Percentiles rank a stretch among this genome's conserved stretches.
phyloP scores from a whole-genome alignment of 2,888 invertebrate species.

The Resseliella maxima region DNA sequence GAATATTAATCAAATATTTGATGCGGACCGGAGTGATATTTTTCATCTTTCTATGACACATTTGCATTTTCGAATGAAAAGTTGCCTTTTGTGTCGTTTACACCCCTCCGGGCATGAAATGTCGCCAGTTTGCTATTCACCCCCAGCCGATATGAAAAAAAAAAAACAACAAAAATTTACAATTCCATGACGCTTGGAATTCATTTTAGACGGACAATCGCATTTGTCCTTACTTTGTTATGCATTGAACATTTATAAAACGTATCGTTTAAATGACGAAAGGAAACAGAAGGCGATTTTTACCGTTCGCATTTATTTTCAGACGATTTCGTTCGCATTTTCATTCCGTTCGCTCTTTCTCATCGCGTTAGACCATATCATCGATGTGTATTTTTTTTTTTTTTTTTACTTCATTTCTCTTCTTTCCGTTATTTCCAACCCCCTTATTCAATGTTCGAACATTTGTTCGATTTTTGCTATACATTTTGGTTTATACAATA shows the following conservation, averaged over 20 bases:
- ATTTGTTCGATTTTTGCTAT: not conserved
- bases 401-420: not conserved
- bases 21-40: not conserved
- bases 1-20: conserved; percentile 56
- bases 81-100: too few relatives aligned
- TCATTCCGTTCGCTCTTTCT: not conserved
- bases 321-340: not conserved
- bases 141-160: too few relatives aligned
- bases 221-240: not conserved
- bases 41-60: not conserved
- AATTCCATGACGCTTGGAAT: not conserved
- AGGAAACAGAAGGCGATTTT: not conserved
- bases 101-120: too few relatives aligned
- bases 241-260: not conserved
- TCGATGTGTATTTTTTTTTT: too few relatives aligned
- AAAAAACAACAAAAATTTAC: too few relatives aligned
- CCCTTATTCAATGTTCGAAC: not conserved
- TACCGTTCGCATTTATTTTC: conserved; percentile 28
- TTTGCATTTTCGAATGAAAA: not conserved
- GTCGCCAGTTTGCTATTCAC: not conserved
- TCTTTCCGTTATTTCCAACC: not conserved
- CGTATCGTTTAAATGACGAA: conserved; percentile 23
- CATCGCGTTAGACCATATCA: not conserved
- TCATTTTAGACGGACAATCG: not conserved
- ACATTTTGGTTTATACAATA: too few relatives aligned